Conservation (phyloP, 2,113 vertebrate species). For the Salvelinus fontinalis region DNA sequence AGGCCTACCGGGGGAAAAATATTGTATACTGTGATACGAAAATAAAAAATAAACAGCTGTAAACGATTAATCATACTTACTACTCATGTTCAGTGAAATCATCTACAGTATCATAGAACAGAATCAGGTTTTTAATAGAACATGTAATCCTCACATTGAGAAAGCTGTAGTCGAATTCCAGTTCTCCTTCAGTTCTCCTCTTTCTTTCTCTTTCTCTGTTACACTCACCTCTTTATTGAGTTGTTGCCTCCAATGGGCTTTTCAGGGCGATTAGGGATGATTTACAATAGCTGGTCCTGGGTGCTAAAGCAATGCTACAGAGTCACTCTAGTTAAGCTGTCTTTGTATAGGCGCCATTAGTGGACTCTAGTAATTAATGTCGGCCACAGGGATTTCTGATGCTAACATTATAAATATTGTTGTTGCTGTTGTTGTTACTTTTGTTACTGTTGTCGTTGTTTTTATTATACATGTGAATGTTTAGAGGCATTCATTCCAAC, state of each 20-base stretch:
- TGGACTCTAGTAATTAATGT: constrained; percentile 62
- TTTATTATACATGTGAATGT: background rate
- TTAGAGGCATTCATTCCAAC: background rate
- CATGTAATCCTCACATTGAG: background rate
- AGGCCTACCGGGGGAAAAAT: constrained; percentile 30
- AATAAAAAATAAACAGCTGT: constrained; percentile 27
- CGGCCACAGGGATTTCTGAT: constrained; percentile 54
- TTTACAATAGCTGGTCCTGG: constrained; percentile 36
- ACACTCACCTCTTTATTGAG: constrained; percentile 24
- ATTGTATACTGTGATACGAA: constrained; percentile 33
- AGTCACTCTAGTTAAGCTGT: constrained; percentile 68
- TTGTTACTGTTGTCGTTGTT: too few relatives aligned
- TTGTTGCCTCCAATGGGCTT: constrained; percentile 31
- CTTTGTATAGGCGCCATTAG: constrained; percentile 61
- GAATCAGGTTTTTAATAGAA: too few relatives aligned
- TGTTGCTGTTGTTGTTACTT: too few relatives aligned
- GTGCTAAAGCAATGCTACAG: constrained; percentile 43
- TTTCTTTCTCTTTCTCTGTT: background rate
- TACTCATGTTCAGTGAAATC: constrained; percentile 24
- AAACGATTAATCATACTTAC: constrained; percentile 19
- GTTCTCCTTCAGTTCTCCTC: background rate
- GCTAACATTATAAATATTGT: constrained; percentile 11
- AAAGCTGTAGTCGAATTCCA: background rate
- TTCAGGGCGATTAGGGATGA: constrained; percentile 49
- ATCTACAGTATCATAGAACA: constrained; percentile 7